phyloP scores from a whole-genome alignment of 2,888 invertebrate species.

The Dryobotodes eremita region DNA sequence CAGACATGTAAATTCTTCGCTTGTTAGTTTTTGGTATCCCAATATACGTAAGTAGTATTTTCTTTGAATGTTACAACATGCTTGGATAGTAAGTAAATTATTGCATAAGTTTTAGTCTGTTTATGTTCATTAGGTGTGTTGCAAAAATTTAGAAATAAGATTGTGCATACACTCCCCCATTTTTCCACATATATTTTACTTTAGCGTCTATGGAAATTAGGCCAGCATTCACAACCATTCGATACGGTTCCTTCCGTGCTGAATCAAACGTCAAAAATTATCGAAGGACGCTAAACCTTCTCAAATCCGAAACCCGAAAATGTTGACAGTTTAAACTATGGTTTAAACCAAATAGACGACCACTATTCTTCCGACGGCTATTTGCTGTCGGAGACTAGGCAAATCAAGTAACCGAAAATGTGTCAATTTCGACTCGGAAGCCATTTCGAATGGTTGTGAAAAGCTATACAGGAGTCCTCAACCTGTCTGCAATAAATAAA shows the following conservation, averaged over 20 bases:
- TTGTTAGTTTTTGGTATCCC: neutral
- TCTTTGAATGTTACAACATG: conserved; percentile 14
- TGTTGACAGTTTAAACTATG: neutral
- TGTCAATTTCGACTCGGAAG: neutral
- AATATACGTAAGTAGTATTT: conserved; percentile 13
- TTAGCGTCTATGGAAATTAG: neutral
- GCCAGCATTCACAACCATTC: neutral
- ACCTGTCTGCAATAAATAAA: conserved; percentile 6
- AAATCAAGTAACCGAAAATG: neutral
- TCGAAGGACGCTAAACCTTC: neutral
- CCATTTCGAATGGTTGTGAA: neutral
- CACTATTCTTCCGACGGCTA: neutral
- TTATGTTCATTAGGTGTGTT: neutral
- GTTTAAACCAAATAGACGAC: neutral
- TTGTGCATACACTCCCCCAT: neutral
- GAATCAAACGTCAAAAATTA: neutral
- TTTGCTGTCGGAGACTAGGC: neutral
- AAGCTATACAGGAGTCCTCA: conserved; percentile 5
- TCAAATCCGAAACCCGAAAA: neutral
- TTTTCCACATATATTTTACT: neutral
- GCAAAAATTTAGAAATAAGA: neutral
- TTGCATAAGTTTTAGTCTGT: conserved; percentile 17
- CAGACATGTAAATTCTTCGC: neutral
- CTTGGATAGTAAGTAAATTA: conserved; percentile 14
- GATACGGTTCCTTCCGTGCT: no score